Evolutionary conservation across 2,797 vertebrate species (phyloP).

Genomic region (Macropodus opercularis): DNA sequence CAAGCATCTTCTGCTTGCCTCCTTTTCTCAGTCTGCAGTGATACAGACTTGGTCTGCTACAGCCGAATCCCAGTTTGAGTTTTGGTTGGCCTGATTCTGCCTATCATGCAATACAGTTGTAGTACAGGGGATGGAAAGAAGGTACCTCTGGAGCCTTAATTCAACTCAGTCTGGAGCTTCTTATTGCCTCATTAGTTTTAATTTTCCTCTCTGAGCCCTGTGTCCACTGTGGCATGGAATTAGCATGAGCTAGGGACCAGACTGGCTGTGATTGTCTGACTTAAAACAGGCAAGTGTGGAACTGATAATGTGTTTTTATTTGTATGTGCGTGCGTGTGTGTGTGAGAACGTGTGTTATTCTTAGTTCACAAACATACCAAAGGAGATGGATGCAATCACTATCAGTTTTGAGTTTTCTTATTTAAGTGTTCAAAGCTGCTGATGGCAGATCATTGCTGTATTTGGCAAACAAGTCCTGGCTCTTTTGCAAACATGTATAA

Average conservation of each 20-base stretch:
- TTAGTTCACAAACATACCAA: conserved; percentile 73
- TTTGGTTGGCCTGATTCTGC: conserved; percentile 43
- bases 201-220: conserved; percentile 42
- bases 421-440: conserved; percentile 45
- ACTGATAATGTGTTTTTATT: conserved; percentile 39
- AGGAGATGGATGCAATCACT: conserved; percentile 68
- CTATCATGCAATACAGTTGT: conserved; percentile 15
- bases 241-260: conserved; percentile 55
- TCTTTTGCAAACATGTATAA: conserved; percentile 22
- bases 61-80: conserved; percentile 43
- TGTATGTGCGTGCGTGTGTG: conserved; percentile 9
- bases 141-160: conserved; percentile 27
- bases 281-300: conserved; percentile 57
- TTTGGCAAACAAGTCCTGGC: conserved; percentile 31
- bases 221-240: conserved; percentile 64
- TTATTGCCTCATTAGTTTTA: conserved; percentile 48
- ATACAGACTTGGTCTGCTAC: conserved; percentile 22
- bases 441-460: conserved; percentile 45
- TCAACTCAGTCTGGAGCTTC: conserved; percentile 57
- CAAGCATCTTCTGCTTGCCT: conserved; percentile 24
- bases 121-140: conserved; percentile 30
- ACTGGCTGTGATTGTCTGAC: conserved; percentile 61
- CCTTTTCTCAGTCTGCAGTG: conserved; percentile 35
- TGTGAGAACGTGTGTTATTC: conserved; percentile 28
- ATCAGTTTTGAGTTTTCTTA: conserved; percentile 55